These are phyloP conservation scores for Pristionchus mayeri DNA, from an alignment of 2,888 invertebrate species.

Conservation along the genomic window DNA sequence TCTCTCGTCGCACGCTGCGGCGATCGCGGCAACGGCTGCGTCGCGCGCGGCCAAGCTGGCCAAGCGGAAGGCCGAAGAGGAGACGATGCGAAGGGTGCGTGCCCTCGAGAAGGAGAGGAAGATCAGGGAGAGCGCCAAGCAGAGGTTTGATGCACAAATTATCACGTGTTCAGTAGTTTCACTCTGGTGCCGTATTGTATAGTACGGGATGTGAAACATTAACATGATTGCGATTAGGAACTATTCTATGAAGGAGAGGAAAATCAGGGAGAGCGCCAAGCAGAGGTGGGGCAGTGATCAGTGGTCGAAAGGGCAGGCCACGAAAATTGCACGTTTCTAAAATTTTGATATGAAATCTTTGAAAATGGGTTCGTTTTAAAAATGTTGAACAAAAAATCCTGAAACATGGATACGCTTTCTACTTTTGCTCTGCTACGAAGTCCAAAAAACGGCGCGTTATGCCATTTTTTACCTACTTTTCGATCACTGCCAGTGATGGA, in stretches of 20 bases:
- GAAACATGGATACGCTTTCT: no score
- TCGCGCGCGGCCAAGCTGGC: neutral
- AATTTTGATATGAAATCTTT: no score
- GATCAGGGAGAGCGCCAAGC: neutral
- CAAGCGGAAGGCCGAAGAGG: neutral
- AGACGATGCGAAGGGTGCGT: neutral
- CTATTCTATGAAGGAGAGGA: constrained; percentile 19
- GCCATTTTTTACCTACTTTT: no score
- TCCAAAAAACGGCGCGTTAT: no score
- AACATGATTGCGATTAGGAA: no score
- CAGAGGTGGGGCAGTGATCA: neutral
- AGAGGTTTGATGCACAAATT: neutral
- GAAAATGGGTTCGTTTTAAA: no score
- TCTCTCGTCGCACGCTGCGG: constrained; percentile 13
- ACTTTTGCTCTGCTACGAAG: no score
- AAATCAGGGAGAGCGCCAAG: neutral
- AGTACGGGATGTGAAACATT: no score
- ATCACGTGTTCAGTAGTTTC: neutral
- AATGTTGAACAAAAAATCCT: no score
- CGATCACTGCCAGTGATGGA: no score
- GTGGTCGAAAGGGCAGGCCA: neutral
- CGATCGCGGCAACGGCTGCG: neutral
- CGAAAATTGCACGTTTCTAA: no score
- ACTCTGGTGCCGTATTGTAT: no score
- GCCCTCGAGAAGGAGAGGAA: neutral